A percentile compares a stretch with the other conserved stretches of the same genome.
phyloP scores from a whole-genome alignment of 2,113 vertebrate species.

The Fulmarus glacialis region DNA sequence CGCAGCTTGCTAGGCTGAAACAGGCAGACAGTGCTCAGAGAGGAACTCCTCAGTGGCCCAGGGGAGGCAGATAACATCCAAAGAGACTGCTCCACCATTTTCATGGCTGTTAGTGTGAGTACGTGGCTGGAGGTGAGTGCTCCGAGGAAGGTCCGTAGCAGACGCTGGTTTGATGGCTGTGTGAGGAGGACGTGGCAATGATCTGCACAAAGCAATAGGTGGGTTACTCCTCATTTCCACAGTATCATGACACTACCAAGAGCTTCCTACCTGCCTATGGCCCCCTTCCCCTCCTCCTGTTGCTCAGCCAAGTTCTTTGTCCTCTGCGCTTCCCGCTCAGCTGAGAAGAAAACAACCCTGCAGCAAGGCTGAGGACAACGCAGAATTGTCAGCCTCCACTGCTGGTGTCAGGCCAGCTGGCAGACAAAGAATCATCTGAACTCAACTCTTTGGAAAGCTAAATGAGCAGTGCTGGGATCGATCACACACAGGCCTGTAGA shows the following conservation, averaged over 20 bases:
- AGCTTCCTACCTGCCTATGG: neutral
- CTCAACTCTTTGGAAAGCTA: neutral
- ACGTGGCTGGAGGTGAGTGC: neutral
- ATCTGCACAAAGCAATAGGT: neutral
- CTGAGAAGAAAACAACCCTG: neutral
- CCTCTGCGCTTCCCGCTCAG: fast-evolving
- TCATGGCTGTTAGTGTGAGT: fast-evolving
- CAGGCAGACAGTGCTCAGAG: neutral
- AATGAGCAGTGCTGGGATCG: neutral
- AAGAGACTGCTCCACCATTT: neutral
- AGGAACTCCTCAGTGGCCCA: neutral
- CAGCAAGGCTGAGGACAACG: neutral
- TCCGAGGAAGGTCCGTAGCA: neutral
- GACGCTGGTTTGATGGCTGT: neutral
- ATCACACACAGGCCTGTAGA: neutral
- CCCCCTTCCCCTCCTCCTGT: neutral
- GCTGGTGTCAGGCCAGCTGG: neutral
- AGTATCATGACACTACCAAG: neutral
- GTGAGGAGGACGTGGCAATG: neutral
- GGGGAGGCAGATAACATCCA: neutral
- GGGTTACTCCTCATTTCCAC: neutral
- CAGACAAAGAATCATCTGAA: neutral
- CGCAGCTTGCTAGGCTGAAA: neutral
- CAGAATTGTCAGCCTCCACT: neutral
- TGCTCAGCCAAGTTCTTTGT: neutral